These are phyloP conservation scores for Archips crataeganus DNA, from an alignment of 2,888 invertebrate species.

Conservation along the genomic window DNA sequence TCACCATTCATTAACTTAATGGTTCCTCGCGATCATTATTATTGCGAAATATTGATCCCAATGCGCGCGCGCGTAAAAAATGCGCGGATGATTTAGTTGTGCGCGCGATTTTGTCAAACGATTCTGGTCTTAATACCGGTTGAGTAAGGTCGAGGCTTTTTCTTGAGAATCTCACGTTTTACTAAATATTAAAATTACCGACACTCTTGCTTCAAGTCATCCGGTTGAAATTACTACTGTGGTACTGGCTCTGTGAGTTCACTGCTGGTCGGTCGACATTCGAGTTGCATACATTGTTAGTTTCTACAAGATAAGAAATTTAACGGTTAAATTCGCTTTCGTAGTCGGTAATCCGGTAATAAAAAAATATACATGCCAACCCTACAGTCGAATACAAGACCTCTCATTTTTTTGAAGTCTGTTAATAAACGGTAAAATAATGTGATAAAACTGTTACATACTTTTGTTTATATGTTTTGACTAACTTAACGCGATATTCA, in stretches of 20 bases:
- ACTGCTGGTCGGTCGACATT: neutral
- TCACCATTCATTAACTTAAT: slow-evolving; percentile 77
- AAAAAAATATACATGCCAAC: too few species aligned
- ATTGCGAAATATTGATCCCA: slow-evolving; percentile 69
- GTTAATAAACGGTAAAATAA: too few species aligned
- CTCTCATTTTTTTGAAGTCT: too few species aligned
- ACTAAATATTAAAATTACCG: slow-evolving; percentile 24
- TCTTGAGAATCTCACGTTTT: slow-evolving; percentile 28
- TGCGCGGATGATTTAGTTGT: slow-evolving; percentile 25
- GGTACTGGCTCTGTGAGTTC: neutral
- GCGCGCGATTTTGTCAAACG: slow-evolving; percentile 1
- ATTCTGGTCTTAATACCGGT: slow-evolving; percentile 22
- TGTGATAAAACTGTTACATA: too few species aligned
- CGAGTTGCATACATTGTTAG: neutral
- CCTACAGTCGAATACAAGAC: too few species aligned
- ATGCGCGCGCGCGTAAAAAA: slow-evolving; percentile 49
- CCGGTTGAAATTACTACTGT: slow-evolving; percentile 32
- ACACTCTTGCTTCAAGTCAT: slow-evolving; percentile 35
- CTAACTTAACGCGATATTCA: too few species aligned
- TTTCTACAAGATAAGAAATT: too few species aligned
- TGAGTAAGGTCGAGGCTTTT: slow-evolving; percentile 6
- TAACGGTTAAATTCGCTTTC: too few species aligned
- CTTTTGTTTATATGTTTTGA: too few species aligned
- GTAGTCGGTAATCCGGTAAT: too few species aligned
- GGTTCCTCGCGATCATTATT: slow-evolving; percentile 66